A percentile compares a stretch with the other conserved stretches of the same genome.
Evolutionary conservation across 2,113 vertebrate species (phyloP).

Genomic region (Acrocephalus kingi): DNA sequence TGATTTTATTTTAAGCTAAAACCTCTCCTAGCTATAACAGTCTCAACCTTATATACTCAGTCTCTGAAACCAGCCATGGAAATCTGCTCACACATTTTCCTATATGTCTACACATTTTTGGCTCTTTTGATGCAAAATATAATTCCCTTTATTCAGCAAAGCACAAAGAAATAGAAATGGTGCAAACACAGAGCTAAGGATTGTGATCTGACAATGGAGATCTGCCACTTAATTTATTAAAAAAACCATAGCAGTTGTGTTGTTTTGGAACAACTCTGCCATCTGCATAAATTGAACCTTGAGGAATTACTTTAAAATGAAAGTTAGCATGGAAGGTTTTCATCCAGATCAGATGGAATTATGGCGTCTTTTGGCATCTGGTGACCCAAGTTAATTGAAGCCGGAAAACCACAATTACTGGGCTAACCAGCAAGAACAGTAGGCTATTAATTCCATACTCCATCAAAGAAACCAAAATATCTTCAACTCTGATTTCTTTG

Average conservation of each 20-base stretch:
- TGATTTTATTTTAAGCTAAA: background rate
- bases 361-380: background rate
- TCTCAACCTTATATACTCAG: background rate
- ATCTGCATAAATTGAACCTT: rapidly evolving
- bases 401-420: background rate
- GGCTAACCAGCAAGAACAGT: background rate
- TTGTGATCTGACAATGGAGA: rapidly evolving
- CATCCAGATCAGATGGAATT: background rate
- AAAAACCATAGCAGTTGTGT: rapidly evolving
- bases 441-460: background rate
- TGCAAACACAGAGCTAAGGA: background rate
- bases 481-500: background rate
- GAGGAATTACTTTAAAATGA: background rate
- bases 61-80: background rate
- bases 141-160: background rate
- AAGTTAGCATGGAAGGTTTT: background rate
- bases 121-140: background rate
- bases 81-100: background rate
- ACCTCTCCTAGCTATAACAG: background rate
- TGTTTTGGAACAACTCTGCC: background rate
- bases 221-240: background rate
- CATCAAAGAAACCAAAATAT: background rate
- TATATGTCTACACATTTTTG: background rate
- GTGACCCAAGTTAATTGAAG: background rate
- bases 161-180: background rate